Evolutionary conservation across 2,113 vertebrate genomes (phyloP).

Genomic region (Todiramphus saurophagus): DNA sequence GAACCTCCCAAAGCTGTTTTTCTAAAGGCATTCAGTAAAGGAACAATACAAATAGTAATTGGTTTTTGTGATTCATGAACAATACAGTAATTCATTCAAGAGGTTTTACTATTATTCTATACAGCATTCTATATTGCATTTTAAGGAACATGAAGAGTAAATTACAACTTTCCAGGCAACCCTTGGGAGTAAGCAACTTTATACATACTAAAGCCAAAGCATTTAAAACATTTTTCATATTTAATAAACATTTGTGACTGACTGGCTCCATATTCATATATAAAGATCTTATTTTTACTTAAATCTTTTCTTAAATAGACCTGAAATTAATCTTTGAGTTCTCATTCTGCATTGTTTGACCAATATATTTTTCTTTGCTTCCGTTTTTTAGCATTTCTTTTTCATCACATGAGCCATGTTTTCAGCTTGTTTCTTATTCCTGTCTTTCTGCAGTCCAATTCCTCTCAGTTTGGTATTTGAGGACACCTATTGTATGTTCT

Average conservation of each 20-base stretch:
- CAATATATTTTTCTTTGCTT: neutral
- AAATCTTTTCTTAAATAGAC: neutral
- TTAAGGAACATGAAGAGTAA: neutral
- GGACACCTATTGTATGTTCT: neutral
- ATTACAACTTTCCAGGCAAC: neutral
- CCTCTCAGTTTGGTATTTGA: neutral
- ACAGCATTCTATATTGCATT: neutral
- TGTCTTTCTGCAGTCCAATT: neutral
- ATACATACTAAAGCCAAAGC: neutral
- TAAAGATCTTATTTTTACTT: neutral
- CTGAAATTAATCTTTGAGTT: neutral
- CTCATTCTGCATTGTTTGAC: neutral
- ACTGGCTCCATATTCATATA: neutral
- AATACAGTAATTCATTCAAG: constrained; percentile 3
- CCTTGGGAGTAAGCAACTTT: neutral
- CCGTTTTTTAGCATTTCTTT: neutral
- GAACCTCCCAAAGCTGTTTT: neutral
- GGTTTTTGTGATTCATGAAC: constrained; percentile 28
- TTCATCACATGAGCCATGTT: neutral
- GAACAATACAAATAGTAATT: constrained; percentile 5
- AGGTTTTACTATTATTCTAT: neutral
- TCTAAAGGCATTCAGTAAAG: neutral
- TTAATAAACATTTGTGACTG: neutral
- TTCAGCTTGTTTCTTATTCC: neutral
- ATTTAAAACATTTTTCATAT: neutral